phyloP scores from a whole-genome alignment of 1,140 invertebrate genomes.

The Palaemon carinicauda region DNA sequence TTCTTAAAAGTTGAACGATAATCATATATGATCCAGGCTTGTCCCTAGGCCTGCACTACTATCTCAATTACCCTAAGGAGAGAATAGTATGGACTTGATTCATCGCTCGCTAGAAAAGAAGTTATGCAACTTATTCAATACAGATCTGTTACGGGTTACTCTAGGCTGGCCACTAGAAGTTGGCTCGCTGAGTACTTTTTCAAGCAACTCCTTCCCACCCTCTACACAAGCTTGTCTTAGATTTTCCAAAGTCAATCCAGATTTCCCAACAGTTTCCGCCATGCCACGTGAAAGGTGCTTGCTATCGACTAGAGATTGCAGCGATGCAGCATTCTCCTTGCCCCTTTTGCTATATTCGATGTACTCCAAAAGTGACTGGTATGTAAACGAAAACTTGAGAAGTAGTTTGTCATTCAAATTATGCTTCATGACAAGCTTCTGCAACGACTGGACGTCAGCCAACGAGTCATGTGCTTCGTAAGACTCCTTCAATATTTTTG shows the following conservation, averaged over 20 bases:
- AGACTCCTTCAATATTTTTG: background rate
- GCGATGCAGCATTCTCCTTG: background rate
- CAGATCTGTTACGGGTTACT: background rate
- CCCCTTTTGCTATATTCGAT: background rate
- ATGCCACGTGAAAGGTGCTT: background rate
- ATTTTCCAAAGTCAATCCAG: background rate
- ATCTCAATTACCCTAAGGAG: too few relatives aligned
- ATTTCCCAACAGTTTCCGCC: background rate
- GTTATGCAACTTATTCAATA: background rate
- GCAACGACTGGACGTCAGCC: background rate
- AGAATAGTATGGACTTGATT: too few relatives aligned
- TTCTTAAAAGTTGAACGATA: too few relatives aligned
- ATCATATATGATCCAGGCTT: too few relatives aligned
- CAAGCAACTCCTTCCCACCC: background rate
- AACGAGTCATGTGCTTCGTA: conserved; percentile 6
- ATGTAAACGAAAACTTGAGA: background rate
- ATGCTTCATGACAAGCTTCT: background rate
- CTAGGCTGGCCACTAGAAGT: background rate
- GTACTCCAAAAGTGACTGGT: background rate
- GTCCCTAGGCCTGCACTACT: too few relatives aligned
- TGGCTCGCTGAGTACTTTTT: background rate
- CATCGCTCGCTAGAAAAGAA: background rate
- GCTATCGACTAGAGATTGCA: background rate
- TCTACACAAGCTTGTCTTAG: background rate
- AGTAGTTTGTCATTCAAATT: background rate